A percentile compares a stretch with the other conserved stretches of the same genome.
These are phyloP conservation scores for Cephus nigrinus DNA, from an alignment of 2,888 invertebrate species.

Conservation along the genomic window DNA sequence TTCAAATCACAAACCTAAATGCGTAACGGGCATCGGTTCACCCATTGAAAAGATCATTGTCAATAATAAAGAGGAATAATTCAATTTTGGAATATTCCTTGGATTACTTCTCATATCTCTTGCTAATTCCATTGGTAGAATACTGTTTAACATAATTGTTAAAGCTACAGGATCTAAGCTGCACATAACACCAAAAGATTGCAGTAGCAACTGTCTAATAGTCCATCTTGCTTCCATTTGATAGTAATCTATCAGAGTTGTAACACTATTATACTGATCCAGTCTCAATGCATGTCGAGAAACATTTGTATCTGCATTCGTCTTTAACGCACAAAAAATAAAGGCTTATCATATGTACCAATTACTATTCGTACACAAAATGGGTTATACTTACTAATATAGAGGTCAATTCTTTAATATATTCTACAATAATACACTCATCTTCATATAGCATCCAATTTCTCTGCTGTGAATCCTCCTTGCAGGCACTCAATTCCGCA, in stretches of 20 bases:
- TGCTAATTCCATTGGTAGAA: constrained; percentile 91
- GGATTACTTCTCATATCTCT: constrained; percentile 85
- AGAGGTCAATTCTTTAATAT: constrained; percentile 83
- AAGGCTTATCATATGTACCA: not conserved
- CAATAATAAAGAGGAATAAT: constrained; percentile 84
- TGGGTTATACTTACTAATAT: constrained; percentile 73
- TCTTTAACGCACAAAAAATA: constrained; percentile 69
- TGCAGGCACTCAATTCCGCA: constrained; percentile 85
- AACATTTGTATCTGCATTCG: constrained; percentile 91
- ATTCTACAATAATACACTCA: constrained; percentile 87
- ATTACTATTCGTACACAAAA: constrained; percentile 1
- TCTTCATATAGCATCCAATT: constrained; percentile 97
- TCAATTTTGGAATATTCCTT: constrained; percentile 81
- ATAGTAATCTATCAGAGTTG: constrained; percentile 90
- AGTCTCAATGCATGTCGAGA: constrained; percentile 85
- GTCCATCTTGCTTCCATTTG: constrained; percentile 96
- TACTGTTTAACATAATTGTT: constrained; percentile 85
- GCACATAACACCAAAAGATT: constrained; percentile 91
- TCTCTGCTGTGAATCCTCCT: constrained; percentile 94
- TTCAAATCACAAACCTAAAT: constrained; percentile 77
- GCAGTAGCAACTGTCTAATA: constrained; percentile 81
- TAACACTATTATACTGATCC: constrained; percentile 86
- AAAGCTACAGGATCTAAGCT: constrained; percentile 84
- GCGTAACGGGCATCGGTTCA: constrained; percentile 88
- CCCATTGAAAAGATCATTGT: constrained; percentile 93